phyloP scores from a whole-genome alignment of 2,888 invertebrate genomes.

The Drosophila quinaria region DNA sequence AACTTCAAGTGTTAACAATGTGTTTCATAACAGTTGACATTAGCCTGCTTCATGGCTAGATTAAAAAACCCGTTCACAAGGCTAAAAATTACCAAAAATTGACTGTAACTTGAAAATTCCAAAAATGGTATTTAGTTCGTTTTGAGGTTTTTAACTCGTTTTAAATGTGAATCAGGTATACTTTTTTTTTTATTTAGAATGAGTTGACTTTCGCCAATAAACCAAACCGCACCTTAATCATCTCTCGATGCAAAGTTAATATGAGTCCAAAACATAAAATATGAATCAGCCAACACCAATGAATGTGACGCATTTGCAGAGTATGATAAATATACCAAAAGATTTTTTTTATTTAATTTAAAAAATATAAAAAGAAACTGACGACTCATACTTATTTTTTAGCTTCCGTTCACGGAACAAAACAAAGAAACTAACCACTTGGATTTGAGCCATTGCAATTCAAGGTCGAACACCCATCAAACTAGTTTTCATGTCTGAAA shows the following conservation, averaged over 20 bases:
- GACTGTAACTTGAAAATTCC: constrained; percentile 30
- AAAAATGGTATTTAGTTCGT: constrained; percentile 27
- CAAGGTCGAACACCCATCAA: constrained; percentile 63
- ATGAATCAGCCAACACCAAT: constrained; percentile 28
- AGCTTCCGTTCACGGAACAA: constrained; percentile 47
- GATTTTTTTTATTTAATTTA: constrained; percentile 1
- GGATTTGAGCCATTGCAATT: constrained; percentile 37
- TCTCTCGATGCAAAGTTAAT: constrained; percentile 9
- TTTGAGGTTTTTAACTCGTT: constrained; percentile 14
- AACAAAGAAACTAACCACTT: constrained; percentile 29
- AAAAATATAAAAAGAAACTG: constrained; percentile 23
- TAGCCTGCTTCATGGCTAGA: constrained; percentile 62
- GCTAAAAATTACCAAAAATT: constrained; percentile 35
- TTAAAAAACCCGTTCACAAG: constrained; percentile 55
- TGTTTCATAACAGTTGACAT: constrained; percentile 39
- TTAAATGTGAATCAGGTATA: constrained; percentile 26
- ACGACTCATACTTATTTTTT: constrained; percentile 36
- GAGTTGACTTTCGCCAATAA: constrained; percentile 34
- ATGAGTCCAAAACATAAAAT: constrained; percentile 11
- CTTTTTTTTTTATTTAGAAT: constrained; percentile 23
- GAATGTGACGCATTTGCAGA: constrained; percentile 44
- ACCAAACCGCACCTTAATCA: constrained; percentile 36
- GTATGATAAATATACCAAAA: constrained; percentile 1
- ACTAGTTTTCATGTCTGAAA: constrained; percentile 41
- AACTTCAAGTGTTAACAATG: constrained; percentile 31